These are phyloP conservation scores for Erpobdella octoculata DNA, from an alignment of 2,888 invertebrate species.

Conservation along the genomic window DNA sequence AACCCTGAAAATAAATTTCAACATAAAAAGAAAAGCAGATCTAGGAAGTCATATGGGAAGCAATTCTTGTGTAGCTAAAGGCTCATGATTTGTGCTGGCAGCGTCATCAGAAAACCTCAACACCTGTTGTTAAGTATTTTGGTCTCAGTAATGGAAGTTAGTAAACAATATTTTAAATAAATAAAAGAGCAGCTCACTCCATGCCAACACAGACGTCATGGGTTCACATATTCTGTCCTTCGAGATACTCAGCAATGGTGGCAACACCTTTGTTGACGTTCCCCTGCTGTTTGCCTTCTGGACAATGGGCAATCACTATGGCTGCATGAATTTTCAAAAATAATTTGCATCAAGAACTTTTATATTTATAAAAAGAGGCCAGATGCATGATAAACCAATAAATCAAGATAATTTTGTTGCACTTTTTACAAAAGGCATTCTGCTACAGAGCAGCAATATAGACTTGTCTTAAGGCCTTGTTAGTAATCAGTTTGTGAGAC, in stretches of 20 bases:
- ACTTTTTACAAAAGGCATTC: no score
- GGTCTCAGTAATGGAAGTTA: not conserved
- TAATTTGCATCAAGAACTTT: not conserved
- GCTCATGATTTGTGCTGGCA: constrained; percentile 4
- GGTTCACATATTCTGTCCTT: constrained; percentile 37
- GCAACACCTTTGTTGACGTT: constrained; percentile 39
- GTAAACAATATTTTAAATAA: not conserved
- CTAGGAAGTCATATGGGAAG: constrained; percentile 3
- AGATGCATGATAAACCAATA: no score
- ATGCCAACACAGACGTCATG: not conserved
- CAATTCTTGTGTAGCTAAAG: constrained; percentile 1
- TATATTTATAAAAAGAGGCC: no score
- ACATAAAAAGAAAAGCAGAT: not conserved
- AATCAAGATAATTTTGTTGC: no score
- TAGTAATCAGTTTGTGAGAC: no score
- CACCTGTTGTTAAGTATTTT: not conserved
- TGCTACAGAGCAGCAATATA: not conserved
- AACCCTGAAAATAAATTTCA: not conserved
- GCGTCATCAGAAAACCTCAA: no score
- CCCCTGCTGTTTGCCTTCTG: constrained; percentile 41
- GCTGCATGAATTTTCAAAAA: constrained; percentile 33
- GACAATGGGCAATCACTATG: constrained; percentile 39
- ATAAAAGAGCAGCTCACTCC: not conserved
- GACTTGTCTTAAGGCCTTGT: no score
- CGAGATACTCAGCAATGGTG: constrained; percentile 40